Percentiles rank a stretch among this genome's conserved stretches.
Conservation (phyloP, 2,888 invertebrate species). For the Anorthoa munda region DNA sequence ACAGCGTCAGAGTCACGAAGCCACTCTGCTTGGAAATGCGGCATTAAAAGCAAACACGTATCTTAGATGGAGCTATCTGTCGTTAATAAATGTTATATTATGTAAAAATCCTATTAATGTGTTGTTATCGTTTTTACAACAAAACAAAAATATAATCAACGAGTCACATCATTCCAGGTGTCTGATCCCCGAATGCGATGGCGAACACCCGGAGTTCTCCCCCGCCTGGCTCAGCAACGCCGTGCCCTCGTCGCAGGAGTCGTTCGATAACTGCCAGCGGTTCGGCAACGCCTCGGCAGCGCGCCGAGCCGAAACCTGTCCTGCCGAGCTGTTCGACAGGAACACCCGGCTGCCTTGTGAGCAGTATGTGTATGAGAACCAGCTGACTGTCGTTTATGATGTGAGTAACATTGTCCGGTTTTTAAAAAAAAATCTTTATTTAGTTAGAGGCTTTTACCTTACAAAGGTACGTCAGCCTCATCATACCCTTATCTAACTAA, state of each 20-base stretch:
- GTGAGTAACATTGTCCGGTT: constrained; percentile 68
- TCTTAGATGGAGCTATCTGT: not conserved
- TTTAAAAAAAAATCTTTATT: no score
- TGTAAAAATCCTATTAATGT: not conserved
- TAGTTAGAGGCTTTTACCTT: no score
- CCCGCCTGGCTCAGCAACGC: constrained; percentile 68
- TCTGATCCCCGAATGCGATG: constrained; percentile 73
- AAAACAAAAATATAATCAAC: not conserved
- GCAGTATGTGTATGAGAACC: constrained; percentile 79
- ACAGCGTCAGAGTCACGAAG: no score
- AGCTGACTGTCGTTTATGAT: constrained; percentile 82
- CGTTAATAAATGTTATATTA: not conserved
- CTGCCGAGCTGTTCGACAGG: constrained; percentile 77
- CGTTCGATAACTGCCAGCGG: constrained; percentile 86
- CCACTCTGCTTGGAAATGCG: no score
- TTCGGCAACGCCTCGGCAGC: constrained; percentile 70
- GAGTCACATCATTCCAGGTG: constrained; percentile 42
- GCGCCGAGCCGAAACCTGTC: constrained; percentile 69
- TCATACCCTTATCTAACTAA: no score
- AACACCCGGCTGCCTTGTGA: constrained; percentile 71
- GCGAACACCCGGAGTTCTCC: constrained; percentile 72
- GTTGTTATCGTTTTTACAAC: not conserved
- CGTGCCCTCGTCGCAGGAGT: constrained; percentile 60
- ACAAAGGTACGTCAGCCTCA: no score
- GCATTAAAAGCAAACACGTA: not conserved